Evolutionary conservation across 2,113 vertebrate species (phyloP).

Genomic region (Ranitomeya imitator): DNA sequence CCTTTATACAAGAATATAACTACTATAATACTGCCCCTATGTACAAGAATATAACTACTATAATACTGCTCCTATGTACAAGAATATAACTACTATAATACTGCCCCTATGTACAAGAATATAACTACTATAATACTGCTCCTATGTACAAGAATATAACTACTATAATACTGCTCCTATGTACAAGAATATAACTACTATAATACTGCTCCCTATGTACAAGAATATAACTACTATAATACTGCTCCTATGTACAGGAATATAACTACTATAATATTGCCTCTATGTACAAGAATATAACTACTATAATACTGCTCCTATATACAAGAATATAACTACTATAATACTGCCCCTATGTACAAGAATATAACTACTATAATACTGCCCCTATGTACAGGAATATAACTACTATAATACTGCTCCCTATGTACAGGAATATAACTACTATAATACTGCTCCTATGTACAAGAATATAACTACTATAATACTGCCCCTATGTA

Average conservation of each 20-base stretch:
- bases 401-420: not conserved
- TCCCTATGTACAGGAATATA: not conserved
- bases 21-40: not conserved
- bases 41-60: not conserved
- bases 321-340: not conserved
- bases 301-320: not conserved
- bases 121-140: not conserved
- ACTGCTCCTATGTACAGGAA: too few relatives aligned
- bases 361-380: not conserved
- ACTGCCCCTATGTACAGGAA: too few relatives aligned
- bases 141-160: not conserved
- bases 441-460: not conserved
- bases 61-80: too few relatives aligned
- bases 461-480: not conserved
- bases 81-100: not conserved
- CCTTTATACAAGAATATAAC: not conserved
- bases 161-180: not conserved
- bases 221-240: not conserved
- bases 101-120: too few relatives aligned
- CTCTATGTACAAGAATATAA: not conserved
- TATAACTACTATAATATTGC: not conserved
- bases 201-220: too few relatives aligned
- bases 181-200: not conserved
- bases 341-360: too few relatives aligned
- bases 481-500: too few relatives aligned